Evolutionary conservation across 2,888 invertebrate genomes (phyloP), one percentile per base, ranked within the genome.

Genomic region (Epinotia ramella): DNA sequence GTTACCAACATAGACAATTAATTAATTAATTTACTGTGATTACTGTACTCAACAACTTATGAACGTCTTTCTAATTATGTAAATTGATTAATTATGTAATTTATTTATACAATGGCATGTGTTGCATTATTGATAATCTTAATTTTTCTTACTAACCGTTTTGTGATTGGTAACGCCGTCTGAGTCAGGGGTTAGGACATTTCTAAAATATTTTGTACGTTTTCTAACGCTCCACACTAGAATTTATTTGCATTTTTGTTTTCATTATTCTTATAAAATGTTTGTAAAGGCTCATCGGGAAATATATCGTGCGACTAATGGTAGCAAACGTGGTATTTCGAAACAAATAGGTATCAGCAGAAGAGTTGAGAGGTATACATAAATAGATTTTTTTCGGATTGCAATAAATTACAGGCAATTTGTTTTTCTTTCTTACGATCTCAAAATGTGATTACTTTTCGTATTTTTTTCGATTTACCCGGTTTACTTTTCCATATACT

Each of bases 161-260:
- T 12, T 16, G 40, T 44, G 40, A 40, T 44, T 63, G 63, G 40
- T n/a, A 63, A 63, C 44, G 16, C 33, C 62, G 33, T 16, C 33
- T 63, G 40, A 63, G 7, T 16, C 28, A 6, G 28, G 28, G 28
- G 16, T 33, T 60, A 60, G 33, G 20, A 60, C n/a, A 33, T 60
- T 60, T 60, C 13, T 60, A 33, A n/a, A 20, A 33, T 7, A 60
- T 60, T 62, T 62, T 62, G n/a, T 62, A 62, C 62, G 7, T 62
- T 62, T 59, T 62, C 62, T 62, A 62, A 2, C 5, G 33, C 16
- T 16, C 28, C n/a, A 33, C n/a, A 62, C 7, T 28, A 13, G 16
- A 62, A 9, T 53, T n/a, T 53, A n/a, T 53, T n/a, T 16, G 59
- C 5, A 60, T n/a, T 53, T 33, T 62, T 33, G 16, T 33, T 16